Percentiles rank a stretch among this genome's conserved stretches.
These are phyloP conservation scores for Oreochromis mossambicus DNA, from an alignment of 2,797 vertebrate genomes.

Conservation along the genomic window DNA sequence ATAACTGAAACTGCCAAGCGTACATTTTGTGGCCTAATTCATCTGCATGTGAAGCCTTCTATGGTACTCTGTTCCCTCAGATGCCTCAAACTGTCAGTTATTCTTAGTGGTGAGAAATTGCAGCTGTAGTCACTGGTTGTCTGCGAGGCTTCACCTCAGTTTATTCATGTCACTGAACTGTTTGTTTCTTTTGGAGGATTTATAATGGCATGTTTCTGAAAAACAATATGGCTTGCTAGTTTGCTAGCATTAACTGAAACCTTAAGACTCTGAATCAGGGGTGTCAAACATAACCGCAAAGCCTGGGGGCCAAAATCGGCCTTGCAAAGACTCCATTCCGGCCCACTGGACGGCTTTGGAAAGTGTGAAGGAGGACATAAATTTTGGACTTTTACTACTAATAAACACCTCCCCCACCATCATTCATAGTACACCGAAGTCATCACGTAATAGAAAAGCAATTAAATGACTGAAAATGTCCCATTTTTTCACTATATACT, in stretches of 20 bases:
- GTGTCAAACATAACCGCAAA: neutral
- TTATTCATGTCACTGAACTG: neutral
- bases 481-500: neutral
- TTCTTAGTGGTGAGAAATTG: neutral
- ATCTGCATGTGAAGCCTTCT: neutral
- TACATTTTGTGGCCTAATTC: neutral
- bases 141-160: neutral
- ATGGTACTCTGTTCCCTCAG: neutral
- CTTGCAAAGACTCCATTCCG: neutral
- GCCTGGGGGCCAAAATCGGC: neutral
- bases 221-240: neutral
- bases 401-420: neutral
- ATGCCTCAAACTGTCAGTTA: slow-evolving; percentile 9
- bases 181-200: neutral
- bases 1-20: neutral
- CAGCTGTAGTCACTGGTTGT: neutral
- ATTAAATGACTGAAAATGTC: neutral
- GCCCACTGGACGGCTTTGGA: neutral
- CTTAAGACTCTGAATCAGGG: neutral
- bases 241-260: neutral
- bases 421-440: neutral
- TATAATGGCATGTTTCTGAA: neutral
- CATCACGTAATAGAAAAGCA: neutral
- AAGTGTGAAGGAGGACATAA: neutral
- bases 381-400: neutral